Base-by-base conservation (phyloP, 1,140 invertebrate genomes). In the Brachionus calyciflorus region DNA sequence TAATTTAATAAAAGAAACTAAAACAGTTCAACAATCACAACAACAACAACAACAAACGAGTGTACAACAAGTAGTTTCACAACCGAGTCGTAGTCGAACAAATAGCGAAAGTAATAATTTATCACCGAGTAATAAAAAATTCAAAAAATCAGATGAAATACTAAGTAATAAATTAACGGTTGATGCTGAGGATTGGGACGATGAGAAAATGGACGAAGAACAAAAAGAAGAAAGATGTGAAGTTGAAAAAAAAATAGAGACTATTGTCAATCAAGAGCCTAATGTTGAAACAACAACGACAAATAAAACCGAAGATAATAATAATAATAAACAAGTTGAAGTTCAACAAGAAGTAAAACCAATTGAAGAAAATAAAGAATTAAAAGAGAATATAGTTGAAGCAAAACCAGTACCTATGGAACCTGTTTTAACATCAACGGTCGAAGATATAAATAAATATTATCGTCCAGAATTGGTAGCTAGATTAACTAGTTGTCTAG, bases 391-490 rank as follows among this genome's bases (percentile, higher is more conserved):
- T 21, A 37, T 44, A 46, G 21, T 37, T n/a, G 40, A 65, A 46
- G 24, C 26, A 21, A 65, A 65, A 6, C 37, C 44, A 10, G n/a
- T 4, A 46, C 44, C 26, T 24, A n/a, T 24, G 21, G 60, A 44
- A 21, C 60, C 60, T 9, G 24, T 73, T 49, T 28, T 73, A 10
- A 73, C 30, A 7, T 73, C 69, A 12, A 73, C 46, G 10, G 46
- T 55, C 10, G 69, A 73, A 19, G 69, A 73, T 26, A 73, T 73
- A 40, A 55, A 55, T 37, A 73, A 73, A 53, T 51, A 51, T 24
- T 73, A 73, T 19, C 12, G 40, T 12, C 41, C 60, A 26, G 60
- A 65, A 24, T 37, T 65, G 21, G 37, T 65, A 26, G 40, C 26
- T 12, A 41, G 60, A 21, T 17, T 60, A 37, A 65, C 40, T 3